Conservation (phyloP, 2,888 invertebrate genomes). For the Mythimna albipuncta region DNA sequence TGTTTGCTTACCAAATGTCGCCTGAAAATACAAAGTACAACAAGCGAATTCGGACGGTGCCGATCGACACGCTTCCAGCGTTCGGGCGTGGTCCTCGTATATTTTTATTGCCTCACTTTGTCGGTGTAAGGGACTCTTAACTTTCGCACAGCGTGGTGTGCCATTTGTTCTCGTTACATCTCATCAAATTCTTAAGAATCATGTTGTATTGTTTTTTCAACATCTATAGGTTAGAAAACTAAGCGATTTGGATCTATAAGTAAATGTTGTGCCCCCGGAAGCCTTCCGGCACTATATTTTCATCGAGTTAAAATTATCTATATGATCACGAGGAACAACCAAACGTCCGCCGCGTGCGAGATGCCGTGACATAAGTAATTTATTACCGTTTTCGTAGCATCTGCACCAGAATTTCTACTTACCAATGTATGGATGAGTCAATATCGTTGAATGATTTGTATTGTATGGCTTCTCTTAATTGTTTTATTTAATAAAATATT, state of each 20-base stretch:
- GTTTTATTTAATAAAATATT: conserved; percentile 55
- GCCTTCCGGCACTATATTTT: conserved; percentile 47
- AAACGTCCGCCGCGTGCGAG: conserved; percentile 66
- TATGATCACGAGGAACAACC: conserved; percentile 69
- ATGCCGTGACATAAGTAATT: conserved; percentile 75
- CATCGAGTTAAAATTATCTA: conserved; percentile 67
- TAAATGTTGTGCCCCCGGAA: conserved; percentile 18
- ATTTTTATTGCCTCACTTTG: conserved; percentile 83
- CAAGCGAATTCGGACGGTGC: conserved; percentile 76
- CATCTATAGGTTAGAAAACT: conserved; percentile 24
- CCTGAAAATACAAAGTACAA: conserved; percentile 78
- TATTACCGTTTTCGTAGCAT: conserved; percentile 79
- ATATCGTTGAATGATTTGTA: conserved; percentile 82
- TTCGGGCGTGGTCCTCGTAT: conserved; percentile 80
- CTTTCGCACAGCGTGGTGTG: conserved; percentile 74
- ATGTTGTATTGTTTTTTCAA: conserved; percentile 59
- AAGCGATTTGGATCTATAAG: conserved; percentile 11
- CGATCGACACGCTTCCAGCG: conserved; percentile 79
- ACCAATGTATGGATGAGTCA: conserved; percentile 79
- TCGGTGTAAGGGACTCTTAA: conserved; percentile 76
- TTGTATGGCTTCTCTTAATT: conserved; percentile 64
- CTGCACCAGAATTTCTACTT: conserved; percentile 78
- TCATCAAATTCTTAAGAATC: conserved; percentile 68
- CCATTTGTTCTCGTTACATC: conserved; percentile 73
- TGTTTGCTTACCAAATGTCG: conserved; percentile 86